Percentiles rank a stretch among this genome's conserved stretches.
Evolutionary conservation across 2,113 vertebrate genomes (phyloP).

Genomic region (Myiozetetes cayanensis): DNA sequence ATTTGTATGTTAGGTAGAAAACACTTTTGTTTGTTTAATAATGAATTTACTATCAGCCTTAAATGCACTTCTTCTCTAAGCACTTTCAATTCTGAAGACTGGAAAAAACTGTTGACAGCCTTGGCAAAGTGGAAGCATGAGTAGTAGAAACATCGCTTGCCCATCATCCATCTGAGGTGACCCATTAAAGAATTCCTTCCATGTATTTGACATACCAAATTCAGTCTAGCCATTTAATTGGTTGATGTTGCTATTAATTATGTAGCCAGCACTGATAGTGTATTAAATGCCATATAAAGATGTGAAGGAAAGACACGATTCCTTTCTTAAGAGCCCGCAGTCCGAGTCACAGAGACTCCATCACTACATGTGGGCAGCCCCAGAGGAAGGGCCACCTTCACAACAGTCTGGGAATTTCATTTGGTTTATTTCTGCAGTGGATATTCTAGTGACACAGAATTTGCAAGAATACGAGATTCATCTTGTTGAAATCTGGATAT

Average conservation of each 20-base stretch:
- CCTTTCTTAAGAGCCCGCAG: not conserved
- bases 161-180: rapidly evolving
- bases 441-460: not conserved
- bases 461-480: not conserved
- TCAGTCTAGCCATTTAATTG: not conserved
- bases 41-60: not conserved
- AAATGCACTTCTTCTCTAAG: not conserved
- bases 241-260: not conserved
- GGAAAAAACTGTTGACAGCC: not conserved
- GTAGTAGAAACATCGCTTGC: rapidly evolving
- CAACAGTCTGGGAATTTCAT: not conserved
- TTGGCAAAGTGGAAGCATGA: not conserved
- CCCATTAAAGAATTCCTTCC: not conserved
- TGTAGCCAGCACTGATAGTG: not conserved
- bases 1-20: not conserved
- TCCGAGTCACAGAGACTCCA: not conserved
- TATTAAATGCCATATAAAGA: not conserved
- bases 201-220: not conserved
- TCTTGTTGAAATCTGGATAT: not conserved
- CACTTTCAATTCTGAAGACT: not conserved
- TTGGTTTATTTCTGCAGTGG: not conserved
- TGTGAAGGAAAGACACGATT: not conserved
- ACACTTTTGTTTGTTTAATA: not conserved
- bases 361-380: not conserved
- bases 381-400: not conserved